phyloP scores from a whole-genome alignment of 2,113 vertebrate species.

The Misgurnus mizolepis region DNA sequence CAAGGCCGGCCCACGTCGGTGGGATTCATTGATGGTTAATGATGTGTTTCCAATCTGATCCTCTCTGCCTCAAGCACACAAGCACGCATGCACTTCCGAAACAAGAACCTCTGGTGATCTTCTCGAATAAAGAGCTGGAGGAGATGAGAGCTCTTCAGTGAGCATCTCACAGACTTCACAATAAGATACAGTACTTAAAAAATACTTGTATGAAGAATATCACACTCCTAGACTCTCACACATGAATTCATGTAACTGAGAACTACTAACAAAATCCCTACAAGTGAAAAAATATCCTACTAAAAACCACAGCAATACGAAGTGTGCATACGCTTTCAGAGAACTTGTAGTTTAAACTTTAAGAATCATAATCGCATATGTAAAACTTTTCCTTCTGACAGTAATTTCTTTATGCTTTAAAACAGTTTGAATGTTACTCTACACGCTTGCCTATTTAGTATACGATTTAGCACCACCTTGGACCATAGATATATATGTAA shows the following conservation, averaged over 20 bases:
- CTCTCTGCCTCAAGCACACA: conserved; percentile 7
- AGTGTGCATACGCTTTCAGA: too few species aligned
- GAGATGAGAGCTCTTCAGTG: conserved; percentile 3
- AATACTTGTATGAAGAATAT: not conserved
- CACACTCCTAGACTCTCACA: conserved; percentile 4
- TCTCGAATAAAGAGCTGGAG: conserved; percentile 14
- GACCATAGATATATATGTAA: too few species aligned
- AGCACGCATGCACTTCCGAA: not conserved
- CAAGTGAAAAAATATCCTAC: not conserved
- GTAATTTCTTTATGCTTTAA: too few species aligned
- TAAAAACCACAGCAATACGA: too few species aligned
- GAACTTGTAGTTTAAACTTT: too few species aligned
- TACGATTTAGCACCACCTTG: too few species aligned
- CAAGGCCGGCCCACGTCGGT: not conserved
- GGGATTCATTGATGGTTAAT: conserved; percentile 16
- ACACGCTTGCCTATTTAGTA: too few species aligned
- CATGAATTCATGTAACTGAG: not conserved
- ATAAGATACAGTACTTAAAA: conserved; percentile 5
- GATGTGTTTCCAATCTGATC: conserved; percentile 7
- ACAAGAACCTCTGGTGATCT: conserved; percentile 30
- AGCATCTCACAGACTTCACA: conserved; percentile 5
- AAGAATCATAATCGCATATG: too few species aligned
- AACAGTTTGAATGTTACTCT: too few species aligned
- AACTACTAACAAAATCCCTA: not conserved
- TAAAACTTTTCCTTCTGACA: too few species aligned